These are phyloP conservation scores for Antrozous pallidus DNA, from an alignment of 2,797 vertebrate species.

Conservation along the genomic window DNA sequence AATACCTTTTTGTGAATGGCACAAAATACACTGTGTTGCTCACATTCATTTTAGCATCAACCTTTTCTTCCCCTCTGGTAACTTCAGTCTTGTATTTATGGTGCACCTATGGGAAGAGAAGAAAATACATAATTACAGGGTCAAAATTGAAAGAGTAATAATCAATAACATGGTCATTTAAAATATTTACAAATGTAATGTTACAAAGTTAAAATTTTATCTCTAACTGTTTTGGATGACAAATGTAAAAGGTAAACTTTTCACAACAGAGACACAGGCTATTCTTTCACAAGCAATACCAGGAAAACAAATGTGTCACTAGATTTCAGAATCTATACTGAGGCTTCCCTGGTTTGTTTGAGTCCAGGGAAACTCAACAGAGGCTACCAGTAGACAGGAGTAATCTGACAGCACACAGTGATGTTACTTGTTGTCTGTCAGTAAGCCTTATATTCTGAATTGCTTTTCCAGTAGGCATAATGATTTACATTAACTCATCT, in stretches of 20 bases:
- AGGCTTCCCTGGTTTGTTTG: not conserved
- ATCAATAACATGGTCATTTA: not conserved
- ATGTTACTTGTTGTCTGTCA: not conserved
- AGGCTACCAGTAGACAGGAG: not conserved
- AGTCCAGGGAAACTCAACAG: not conserved
- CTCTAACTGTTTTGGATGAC: not conserved
- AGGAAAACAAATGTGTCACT: not conserved
- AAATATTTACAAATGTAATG: not conserved
- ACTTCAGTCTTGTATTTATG: not conserved
- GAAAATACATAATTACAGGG: not conserved
- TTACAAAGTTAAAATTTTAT: conserved; percentile 19
- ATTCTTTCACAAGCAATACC: not conserved
- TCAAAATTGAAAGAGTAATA: not conserved
- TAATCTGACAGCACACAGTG: not conserved
- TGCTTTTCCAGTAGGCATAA: not conserved
- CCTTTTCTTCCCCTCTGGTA: not conserved
- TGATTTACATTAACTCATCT: not conserved
- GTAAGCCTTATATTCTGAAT: not conserved
- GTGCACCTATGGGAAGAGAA: conserved; percentile 66
- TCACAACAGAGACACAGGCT: not conserved
- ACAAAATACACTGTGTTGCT: conserved; percentile 72
- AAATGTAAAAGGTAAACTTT: conserved; percentile 13
- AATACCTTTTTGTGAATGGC: conserved; percentile 78
- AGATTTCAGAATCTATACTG: not conserved
- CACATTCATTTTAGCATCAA: conserved; percentile 77